phyloP scores from a whole-genome alignment of 2,888 invertebrate genomes.

The Thymelicus lineola region DNA sequence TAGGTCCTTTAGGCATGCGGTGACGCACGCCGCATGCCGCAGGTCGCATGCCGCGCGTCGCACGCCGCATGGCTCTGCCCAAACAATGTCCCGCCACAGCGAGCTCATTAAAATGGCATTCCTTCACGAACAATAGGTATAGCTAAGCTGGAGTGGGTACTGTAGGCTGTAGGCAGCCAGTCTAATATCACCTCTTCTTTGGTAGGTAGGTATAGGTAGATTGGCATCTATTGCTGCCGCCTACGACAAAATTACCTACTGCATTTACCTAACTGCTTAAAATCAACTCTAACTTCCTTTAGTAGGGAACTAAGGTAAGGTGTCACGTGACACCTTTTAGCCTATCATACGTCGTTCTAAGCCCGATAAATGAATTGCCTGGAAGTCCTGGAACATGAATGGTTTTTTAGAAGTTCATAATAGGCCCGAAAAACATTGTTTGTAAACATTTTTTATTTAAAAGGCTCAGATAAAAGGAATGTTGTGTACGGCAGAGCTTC shows the following conservation, averaged over 20 bases:
- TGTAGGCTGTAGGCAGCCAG: background rate
- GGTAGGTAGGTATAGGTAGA: background rate
- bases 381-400: no score
- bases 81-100: conserved; percentile 44
- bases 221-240: background rate
- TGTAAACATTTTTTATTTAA: conserved; percentile 33
- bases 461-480: conserved; percentile 6
- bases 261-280: background rate
- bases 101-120: conserved; percentile 52
- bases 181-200: conserved; percentile 4
- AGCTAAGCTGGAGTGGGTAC: background rate
- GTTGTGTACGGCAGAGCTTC: conserved; percentile 31
- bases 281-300: background rate
- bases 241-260: background rate
- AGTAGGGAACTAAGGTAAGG: no score
- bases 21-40: conserved; percentile 19
- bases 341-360: no score
- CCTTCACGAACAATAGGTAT: conserved; percentile 48
- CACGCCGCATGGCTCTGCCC: conserved; percentile 27
- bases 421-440: conserved; percentile 24
- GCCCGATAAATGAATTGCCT: no score
- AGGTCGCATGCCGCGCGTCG: conserved; percentile 42
- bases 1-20: conserved; percentile 20
- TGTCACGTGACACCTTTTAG: no score
- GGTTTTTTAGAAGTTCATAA: no score